Percentiles rank a stretch among this genome's conserved stretches.
phyloP scores from a whole-genome alignment of 2,888 invertebrate species.

The Leptura quadrifasciata region DNA sequence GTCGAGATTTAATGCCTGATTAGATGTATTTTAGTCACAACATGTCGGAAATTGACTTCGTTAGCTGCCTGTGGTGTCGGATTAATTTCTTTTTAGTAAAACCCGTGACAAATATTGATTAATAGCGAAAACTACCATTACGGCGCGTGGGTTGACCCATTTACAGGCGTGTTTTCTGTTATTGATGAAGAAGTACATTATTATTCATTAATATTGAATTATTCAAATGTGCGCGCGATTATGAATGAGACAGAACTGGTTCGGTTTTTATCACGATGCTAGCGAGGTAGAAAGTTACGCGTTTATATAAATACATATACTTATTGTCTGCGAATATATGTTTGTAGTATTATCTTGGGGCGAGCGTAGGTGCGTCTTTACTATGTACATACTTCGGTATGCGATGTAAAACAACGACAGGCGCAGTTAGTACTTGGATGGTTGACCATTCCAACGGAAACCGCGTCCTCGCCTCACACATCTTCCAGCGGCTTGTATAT shows the following conservation, averaged over 20 bases:
- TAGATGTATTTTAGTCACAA: conserved; percentile 54
- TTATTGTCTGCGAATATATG: not conserved
- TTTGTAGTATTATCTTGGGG: not conserved
- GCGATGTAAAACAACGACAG: too few species aligned
- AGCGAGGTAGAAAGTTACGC: not conserved
- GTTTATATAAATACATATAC: not conserved
- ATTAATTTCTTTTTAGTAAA: conserved; percentile 53
- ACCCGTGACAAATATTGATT: conserved; percentile 58
- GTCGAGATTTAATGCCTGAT: conserved; percentile 52
- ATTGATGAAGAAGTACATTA: conserved; percentile 12
- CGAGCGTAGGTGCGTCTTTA: too few species aligned
- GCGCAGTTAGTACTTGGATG: too few species aligned
- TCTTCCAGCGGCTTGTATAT: too few species aligned
- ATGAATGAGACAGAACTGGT: not conserved
- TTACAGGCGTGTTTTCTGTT: conserved; percentile 22
- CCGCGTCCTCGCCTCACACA: too few species aligned
- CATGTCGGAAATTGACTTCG: conserved; percentile 58
- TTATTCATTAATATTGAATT: conserved; percentile 22
- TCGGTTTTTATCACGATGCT: not conserved
- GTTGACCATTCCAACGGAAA: too few species aligned
- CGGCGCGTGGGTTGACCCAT: conserved; percentile 31
- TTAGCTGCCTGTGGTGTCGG: conserved; percentile 55
- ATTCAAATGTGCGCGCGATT: not conserved
- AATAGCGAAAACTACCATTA: conserved; percentile 45
- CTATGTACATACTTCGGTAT: too few species aligned